Evolutionary conservation across 2,113 vertebrate species (phyloP).

Genomic region (Edolisoma coerulescens): DNA sequence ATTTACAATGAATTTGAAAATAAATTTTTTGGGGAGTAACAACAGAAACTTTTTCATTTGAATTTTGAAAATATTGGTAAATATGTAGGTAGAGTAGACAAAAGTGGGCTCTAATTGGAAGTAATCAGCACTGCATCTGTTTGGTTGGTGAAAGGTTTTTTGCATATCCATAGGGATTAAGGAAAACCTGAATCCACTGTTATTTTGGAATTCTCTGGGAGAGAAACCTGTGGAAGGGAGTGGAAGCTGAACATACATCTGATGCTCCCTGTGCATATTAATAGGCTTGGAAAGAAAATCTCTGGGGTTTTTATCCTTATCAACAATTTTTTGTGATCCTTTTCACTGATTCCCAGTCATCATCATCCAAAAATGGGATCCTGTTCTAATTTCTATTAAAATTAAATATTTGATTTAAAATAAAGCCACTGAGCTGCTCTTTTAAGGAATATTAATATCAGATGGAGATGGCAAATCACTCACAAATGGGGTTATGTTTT

Average conservation of each 20-base stretch:
- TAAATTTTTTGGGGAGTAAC: accelerated
- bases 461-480: not conserved
- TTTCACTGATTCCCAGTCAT: not conserved
- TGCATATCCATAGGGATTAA: not conserved
- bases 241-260: accelerated
- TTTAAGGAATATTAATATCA: not conserved
- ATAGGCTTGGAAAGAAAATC: not conserved
- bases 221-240: not conserved
- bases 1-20: accelerated
- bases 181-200: not conserved
- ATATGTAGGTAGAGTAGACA: accelerated
- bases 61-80: not conserved
- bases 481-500: not conserved
- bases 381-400: not conserved
- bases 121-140: not conserved
- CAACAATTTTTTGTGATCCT: not conserved
- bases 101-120: not conserved
- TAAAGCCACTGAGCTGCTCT: not conserved
- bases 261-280: too few species aligned
- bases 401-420: not conserved
- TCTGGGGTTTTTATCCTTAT: not conserved
- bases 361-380: not conserved
- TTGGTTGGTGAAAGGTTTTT: not conserved
- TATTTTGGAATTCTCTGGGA: not conserved
- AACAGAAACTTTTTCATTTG: not conserved